Evolutionary conservation across 2,113 vertebrate genomes (phyloP).

Genomic region (Colius striatus): DNA sequence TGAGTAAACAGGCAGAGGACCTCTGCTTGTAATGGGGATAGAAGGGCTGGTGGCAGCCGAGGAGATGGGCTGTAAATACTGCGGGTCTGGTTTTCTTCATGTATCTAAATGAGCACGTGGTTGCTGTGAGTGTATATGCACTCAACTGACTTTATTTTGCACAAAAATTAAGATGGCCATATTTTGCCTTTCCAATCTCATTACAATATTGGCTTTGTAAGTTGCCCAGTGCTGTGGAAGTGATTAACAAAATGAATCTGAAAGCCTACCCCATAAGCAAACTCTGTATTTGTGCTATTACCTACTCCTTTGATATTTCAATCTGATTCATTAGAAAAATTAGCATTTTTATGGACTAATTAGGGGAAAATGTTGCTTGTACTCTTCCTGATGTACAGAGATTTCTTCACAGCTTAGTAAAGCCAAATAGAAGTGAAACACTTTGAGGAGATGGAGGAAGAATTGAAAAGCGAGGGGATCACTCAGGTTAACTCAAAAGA

Average conservation of each 20-base stretch:
- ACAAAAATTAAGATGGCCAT: background rate
- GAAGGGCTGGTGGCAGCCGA: background rate
- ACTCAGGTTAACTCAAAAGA: background rate
- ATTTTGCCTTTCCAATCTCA: constrained; percentile 7
- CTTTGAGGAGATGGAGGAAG: background rate
- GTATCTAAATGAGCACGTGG: background rate
- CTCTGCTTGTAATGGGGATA: background rate
- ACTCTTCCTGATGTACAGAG: background rate
- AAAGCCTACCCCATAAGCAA: constrained; percentile 20
- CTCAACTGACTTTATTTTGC: background rate
- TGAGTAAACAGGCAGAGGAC: constrained; percentile 44
- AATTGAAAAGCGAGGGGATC: background rate
- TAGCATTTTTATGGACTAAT: constrained; percentile 69
- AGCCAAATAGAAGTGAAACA: background rate
- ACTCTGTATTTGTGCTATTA: constrained; percentile 19
- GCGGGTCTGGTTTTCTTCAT: background rate
- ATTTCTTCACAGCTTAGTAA: background rate
- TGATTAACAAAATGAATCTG: constrained; percentile 29
- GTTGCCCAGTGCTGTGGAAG: background rate
- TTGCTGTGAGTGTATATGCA: background rate
- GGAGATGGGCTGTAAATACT: background rate
- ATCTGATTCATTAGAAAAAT: constrained; percentile 67
- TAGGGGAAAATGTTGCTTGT: constrained; percentile 3
- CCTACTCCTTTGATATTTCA: constrained; percentile 53
- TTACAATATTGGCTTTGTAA: background rate